phyloP scores from a whole-genome alignment of 2,797 vertebrate species.

The Molossus alvarezi region DNA sequence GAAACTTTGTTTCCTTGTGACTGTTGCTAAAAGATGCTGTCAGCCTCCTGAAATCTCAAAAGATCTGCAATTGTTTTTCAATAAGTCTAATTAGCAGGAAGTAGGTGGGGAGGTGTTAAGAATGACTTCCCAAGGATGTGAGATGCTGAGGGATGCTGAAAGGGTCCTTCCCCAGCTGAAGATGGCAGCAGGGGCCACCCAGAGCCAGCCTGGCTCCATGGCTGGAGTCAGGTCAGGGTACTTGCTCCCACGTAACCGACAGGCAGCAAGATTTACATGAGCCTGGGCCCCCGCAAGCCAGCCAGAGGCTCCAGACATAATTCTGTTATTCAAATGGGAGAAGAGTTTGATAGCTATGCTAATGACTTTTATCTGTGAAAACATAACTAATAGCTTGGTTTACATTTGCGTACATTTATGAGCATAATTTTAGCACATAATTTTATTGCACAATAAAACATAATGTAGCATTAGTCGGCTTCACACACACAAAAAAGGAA shows the following conservation, averaged over 20 bases:
- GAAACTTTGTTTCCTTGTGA: slow-evolving; percentile 89
- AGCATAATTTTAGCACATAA: slow-evolving; percentile 93
- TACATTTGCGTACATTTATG: slow-evolving; percentile 94
- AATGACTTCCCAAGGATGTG: slow-evolving; percentile 82
- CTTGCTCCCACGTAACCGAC: slow-evolving; percentile 83
- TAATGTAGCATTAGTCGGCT: slow-evolving; percentile 92
- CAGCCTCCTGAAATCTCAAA: slow-evolving; percentile 88
- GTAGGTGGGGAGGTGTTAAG: slow-evolving; percentile 86
- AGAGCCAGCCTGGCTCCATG: background rate
- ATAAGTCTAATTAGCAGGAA: slow-evolving; percentile 89
- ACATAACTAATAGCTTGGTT: slow-evolving; percentile 94
- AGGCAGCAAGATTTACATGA: slow-evolving; percentile 90
- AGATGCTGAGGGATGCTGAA: slow-evolving; percentile 81
- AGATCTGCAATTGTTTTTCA: slow-evolving; percentile 89
- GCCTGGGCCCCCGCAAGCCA: slow-evolving; percentile 87
- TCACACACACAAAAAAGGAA: slow-evolving; percentile 86
- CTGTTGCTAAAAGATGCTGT: slow-evolving; percentile 90
- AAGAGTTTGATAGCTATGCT: slow-evolving; percentile 94
- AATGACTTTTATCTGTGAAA: slow-evolving; percentile 94
- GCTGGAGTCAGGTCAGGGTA: slow-evolving; percentile 80
- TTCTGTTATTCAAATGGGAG: slow-evolving; percentile 93
- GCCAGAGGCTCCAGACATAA: slow-evolving; percentile 91
- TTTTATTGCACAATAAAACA: slow-evolving; percentile 94
- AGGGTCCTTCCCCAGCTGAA: slow-evolving; percentile 72
- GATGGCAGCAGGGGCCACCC: background rate